A percentile compares a stretch with the other conserved stretches of the same genome.
Conservation (phyloP, 2,888 invertebrate species). For the Leptinotarsa juncta region DNA sequence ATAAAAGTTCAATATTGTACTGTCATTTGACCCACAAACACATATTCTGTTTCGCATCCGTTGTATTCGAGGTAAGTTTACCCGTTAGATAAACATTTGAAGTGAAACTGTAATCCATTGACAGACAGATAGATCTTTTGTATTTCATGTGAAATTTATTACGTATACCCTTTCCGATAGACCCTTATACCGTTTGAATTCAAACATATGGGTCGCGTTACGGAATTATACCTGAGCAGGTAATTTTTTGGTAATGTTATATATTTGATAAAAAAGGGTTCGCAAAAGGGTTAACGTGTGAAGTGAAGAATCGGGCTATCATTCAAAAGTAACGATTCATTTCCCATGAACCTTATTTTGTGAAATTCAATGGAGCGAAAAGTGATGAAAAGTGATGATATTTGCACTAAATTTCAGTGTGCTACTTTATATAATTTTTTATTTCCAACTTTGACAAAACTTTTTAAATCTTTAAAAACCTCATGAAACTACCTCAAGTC, state of each 20-base stretch:
- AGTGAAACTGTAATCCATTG: conserved; percentile 46
- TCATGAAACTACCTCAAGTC: too few species aligned
- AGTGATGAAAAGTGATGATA: too few species aligned
- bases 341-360: conserved; percentile 1
- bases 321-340: conserved; percentile 3
- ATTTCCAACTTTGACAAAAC: too few species aligned
- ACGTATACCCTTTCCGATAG: conserved; percentile 38
- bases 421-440: too few species aligned
- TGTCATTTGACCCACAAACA: conserved; percentile 37
- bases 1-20: conserved; percentile 31
- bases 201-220: conserved; percentile 43
- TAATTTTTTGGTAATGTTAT: conserved; percentile 46
- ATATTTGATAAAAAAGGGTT: conserved; percentile 43
- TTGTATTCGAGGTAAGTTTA: conserved; percentile 40
- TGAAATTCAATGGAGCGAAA: neutral
- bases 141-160: conserved; percentile 54
- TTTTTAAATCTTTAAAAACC: too few species aligned
- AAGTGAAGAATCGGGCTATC: conserved; percentile 35
- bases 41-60: conserved; percentile 41
- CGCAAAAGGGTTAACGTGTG: conserved; percentile 49
- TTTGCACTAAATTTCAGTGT: too few species aligned
- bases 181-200: conserved; percentile 37
- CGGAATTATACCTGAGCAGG: conserved; percentile 41
- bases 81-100: conserved; percentile 48
- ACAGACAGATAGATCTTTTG: conserved; percentile 53